Evolutionary conservation across 2,113 vertebrate genomes (phyloP).

Genomic region (Nycticorax nycticorax): DNA sequence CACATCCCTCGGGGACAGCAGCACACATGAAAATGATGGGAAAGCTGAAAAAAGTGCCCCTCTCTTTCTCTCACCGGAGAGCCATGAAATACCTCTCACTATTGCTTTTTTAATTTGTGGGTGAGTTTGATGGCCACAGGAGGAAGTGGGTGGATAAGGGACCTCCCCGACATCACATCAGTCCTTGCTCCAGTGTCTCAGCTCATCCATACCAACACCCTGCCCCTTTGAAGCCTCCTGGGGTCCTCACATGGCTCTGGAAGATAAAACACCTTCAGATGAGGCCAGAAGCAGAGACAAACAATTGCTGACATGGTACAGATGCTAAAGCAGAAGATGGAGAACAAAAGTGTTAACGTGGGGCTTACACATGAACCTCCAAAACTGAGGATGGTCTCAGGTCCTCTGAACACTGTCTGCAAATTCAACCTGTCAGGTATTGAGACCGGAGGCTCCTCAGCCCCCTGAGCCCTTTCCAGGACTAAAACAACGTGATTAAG

Average conservation of each 20-base stretch:
- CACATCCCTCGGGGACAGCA: neutral
- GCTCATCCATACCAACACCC: neutral
- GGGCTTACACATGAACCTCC: neutral
- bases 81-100: neutral
- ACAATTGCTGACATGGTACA: neutral
- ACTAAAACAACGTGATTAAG: neutral
- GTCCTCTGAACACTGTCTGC: neutral
- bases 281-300: neutral
- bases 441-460: neutral
- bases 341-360: neutral
- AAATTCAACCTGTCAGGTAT: neutral
- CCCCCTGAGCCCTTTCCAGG: neutral
- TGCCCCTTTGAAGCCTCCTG: neutral
- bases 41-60: neutral
- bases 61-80: neutral
- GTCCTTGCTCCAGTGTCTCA: fast-evolving
- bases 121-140: neutral
- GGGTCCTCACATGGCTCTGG: neutral
- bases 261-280: neutral
- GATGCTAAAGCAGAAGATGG: neutral
- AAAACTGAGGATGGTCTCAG: neutral
- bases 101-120: neutral
- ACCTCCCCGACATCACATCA: neutral
- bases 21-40: neutral
- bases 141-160: neutral